A percentile compares a stretch with the other conserved stretches of the same genome.
These are phyloP conservation scores for Eubucco bourcierii DNA, from an alignment of 2,113 vertebrate genomes.

Conservation along the genomic window DNA sequence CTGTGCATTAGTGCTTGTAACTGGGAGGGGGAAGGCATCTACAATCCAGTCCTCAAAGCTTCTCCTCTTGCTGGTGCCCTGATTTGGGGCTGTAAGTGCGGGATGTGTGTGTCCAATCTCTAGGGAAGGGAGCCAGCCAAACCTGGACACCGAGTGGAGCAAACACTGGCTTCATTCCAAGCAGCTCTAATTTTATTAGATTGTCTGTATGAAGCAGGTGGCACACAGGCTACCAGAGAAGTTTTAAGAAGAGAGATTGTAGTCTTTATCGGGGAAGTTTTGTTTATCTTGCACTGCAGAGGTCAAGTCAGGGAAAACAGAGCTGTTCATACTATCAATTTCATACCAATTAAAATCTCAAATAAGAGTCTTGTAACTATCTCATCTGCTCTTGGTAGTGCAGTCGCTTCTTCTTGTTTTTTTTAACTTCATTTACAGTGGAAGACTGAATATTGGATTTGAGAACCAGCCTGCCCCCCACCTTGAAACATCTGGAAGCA, in stretches of 20 bases:
- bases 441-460: background rate
- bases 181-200: background rate
- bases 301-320: background rate
- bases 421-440: background rate
- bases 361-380: background rate
- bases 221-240: background rate
- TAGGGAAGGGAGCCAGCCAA: background rate
- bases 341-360: conserved; percentile 8
- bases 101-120: background rate
- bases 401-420: background rate
- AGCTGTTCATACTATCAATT: background rate
- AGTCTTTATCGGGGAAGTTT: background rate
- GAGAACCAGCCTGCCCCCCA: background rate
- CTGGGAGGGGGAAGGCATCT: background rate
- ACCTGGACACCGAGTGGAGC: background rate
- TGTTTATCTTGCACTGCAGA: background rate
- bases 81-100: rapidly evolving
- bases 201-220: background rate
- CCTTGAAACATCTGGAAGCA: background rate
- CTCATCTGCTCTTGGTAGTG: background rate
- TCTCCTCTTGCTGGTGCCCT: background rate
- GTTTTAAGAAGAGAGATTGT: background rate
- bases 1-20: background rate
- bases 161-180: background rate
- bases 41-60: rapidly evolving